A percentile compares a stretch with the other conserved stretches of the same genome.
Evolutionary conservation across 2,113 vertebrate genomes (phyloP).

Genomic region (Pristiophorus japonicus): DNA sequence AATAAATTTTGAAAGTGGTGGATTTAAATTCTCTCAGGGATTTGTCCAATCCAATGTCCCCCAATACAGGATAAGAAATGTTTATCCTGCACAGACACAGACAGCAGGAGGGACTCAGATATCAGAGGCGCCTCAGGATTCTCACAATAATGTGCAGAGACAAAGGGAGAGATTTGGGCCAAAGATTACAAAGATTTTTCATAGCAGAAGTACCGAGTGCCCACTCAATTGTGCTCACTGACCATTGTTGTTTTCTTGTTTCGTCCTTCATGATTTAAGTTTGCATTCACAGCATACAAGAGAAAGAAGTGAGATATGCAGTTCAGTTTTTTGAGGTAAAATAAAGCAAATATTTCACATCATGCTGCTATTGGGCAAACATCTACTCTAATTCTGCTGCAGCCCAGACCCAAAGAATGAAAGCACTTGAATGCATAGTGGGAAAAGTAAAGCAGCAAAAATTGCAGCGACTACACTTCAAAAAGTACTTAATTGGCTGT

Average conservation of each 20-base stretch:
- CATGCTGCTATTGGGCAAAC: neutral
- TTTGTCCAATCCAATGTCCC: neutral
- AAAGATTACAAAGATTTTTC: neutral
- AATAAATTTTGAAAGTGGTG: neutral
- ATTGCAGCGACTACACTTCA: no score
- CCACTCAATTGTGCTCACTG: neutral
- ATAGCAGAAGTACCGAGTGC: neutral
- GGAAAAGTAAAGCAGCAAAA: neutral
- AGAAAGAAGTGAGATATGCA: neutral
- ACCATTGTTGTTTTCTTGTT: neutral
- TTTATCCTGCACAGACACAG: neutral
- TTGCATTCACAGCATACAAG: neutral
- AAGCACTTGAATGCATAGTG: neutral
- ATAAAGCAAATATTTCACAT: neutral
- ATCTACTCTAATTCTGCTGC: neutral
- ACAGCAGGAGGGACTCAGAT: neutral
- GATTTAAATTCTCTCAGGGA: neutral
- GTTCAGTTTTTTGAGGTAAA: neutral
- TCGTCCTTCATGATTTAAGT: neutral
- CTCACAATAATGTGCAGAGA: neutral
- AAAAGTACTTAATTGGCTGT: no score
- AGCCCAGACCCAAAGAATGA: neutral
- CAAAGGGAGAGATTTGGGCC: neutral
- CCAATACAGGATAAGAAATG: neutral
- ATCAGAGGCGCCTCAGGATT: neutral